Percentiles rank a stretch among this genome's conserved stretches.
Evolutionary conservation across 2,888 invertebrate genomes (phyloP).

Genomic region (Andricus curvator): DNA sequence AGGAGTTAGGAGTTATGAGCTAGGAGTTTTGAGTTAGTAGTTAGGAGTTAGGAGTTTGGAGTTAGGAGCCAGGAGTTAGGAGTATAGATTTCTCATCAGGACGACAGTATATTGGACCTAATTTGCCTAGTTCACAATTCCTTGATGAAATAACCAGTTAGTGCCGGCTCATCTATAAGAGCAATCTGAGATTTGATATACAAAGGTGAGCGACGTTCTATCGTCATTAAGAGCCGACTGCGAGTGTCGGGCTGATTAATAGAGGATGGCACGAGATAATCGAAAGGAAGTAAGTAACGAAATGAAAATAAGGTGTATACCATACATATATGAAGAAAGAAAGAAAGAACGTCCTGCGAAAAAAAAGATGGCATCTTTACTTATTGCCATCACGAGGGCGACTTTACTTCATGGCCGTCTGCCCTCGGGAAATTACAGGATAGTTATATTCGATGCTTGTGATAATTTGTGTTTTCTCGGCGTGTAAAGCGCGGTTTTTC

Average conservation of each 20-base stretch:
- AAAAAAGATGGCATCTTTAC: conserved; percentile 64
- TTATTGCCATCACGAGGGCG: conserved; percentile 55
- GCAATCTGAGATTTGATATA: conserved; percentile 67
- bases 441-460: conserved; percentile 60
- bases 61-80: too few relatives aligned
- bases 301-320: conserved; percentile 70
- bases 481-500: conserved; percentile 55
- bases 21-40: too few relatives aligned
- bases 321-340: conserved; percentile 47
- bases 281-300: conserved; percentile 76
- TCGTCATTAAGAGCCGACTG: conserved; percentile 75
- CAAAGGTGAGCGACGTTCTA: conserved; percentile 67
- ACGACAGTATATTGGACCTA: background rate
- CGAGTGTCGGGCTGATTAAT: conserved; percentile 77
- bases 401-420: conserved; percentile 52
- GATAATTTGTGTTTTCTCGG: conserved; percentile 63
- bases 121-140: conserved; percentile 54
- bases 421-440: conserved; percentile 60
- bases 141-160: conserved; percentile 70
- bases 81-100: too few relatives aligned
- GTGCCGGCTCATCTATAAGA: conserved; percentile 74
- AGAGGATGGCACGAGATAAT: conserved; percentile 76
- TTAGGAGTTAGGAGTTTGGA: too few relatives aligned
- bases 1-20: too few relatives aligned
- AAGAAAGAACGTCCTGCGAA: conserved; percentile 56